Evolutionary conservation across 2,888 invertebrate genomes (phyloP), one percentile per base, ranked within the genome.

Genomic region (Platycheirus rosarum): DNA sequence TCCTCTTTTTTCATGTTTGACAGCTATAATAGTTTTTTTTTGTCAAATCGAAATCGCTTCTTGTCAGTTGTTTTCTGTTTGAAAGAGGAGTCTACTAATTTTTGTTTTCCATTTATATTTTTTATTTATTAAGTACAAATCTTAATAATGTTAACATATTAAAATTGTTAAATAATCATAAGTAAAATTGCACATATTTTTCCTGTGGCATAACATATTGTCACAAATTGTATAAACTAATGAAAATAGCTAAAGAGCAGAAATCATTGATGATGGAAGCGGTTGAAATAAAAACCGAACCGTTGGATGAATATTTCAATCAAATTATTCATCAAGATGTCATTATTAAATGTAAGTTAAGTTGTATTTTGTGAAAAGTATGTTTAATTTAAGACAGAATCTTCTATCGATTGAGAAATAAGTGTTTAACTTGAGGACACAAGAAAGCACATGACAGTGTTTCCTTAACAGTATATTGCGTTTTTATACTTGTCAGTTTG

Each of bases 381-480:
- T 9, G 4, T 32, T 26, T n/a, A n/a, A n/a, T n/a, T n/a, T n/a
- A n/a, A n/a, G n/a, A n/a, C 8, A 9, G 2, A 7, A 26, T 44
- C 6, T 35, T 35, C 9, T 35, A 2, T 29, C 5, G 6, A 16
- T 11, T 0, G 0, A 5, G 6, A 16, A 6, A 26, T 4, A 16
- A 6, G 7, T n/a, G n/a, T n/a, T n/a, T n/a, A n/a, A n/a, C n/a
- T n/a, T n/a, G n/a, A n/a, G n/a, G n/a, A n/a, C n/a, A 9, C 4
- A 6, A 0, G 9, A 9, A 26, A 32, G 7, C 55, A 48, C 20
- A 37, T 20, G 48, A 16, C 18, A 26, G 37, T 14, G 32, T 5
- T 11, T 20, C 23, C 14, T 57, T 75, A 80, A 80, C 79, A 80
- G 79, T 75, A 80, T 80, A 70, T 60, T 75, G 65, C 40, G 75